These are phyloP conservation scores for Sciurus carolinensis DNA, from an alignment of 2,797 vertebrate genomes.

Conservation along the genomic window DNA sequence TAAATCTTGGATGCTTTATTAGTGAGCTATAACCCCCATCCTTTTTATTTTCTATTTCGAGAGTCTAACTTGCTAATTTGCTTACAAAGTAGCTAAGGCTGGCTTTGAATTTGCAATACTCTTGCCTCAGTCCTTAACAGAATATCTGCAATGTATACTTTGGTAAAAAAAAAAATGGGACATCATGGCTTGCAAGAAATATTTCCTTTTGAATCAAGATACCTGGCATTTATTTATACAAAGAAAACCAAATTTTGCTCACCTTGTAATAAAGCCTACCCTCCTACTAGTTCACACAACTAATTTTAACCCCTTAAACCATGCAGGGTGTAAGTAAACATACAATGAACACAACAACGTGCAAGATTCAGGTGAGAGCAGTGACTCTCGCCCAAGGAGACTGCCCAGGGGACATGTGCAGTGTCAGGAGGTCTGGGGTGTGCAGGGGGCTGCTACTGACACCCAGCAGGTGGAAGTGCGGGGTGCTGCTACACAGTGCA, in stretches of 20 bases:
- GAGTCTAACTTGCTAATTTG: too few species aligned
- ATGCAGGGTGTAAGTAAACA: not conserved
- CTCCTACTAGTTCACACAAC: not conserved
- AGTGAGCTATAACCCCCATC: too few species aligned
- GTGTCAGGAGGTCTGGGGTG: not conserved
- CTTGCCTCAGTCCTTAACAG: too few species aligned
- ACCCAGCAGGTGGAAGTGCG: fast-evolving
- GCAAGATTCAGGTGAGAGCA: not conserved
- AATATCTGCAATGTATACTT: not conserved
- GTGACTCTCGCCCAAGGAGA: not conserved
- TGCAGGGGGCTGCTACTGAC: not conserved
- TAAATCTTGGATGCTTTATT: too few species aligned
- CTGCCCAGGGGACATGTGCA: not conserved
- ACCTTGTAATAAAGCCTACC: not conserved
- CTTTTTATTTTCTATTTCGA: too few species aligned
- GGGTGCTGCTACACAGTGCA: not conserved
- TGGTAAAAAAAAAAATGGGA: not conserved
- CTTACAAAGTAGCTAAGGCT: too few species aligned
- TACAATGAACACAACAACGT: not conserved
- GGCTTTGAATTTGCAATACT: too few species aligned
- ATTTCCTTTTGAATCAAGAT: not conserved
- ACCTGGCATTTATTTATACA: not conserved
- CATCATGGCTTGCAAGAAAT: not conserved
- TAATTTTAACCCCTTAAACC: not conserved
- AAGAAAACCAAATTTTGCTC: constrained; percentile 8